Base-by-base conservation (phyloP, 2,113 vertebrate genomes). In the Steatornis caripensis region DNA sequence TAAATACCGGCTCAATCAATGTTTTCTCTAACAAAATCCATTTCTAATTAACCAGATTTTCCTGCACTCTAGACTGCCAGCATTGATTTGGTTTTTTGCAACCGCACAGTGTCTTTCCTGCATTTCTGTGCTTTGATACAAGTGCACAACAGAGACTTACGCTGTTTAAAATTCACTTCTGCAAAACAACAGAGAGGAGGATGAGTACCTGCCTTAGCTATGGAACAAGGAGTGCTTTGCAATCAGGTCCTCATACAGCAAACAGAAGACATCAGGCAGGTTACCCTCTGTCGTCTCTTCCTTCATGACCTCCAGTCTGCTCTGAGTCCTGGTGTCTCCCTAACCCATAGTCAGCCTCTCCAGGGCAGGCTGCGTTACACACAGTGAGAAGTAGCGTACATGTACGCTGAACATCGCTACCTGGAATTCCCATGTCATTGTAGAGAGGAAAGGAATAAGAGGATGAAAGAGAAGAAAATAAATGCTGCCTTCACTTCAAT, bases 301-400 rank as follows among this genome's bases (percentile, higher is more conserved):
- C n/a, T 84, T 60, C 11, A 2, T 9, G 17, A 51, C 18, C 20
- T 55, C 53, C 57, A 39, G 22, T 21, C 32, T 74, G 2, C 23
- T 13, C 46, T 11, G 17, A 41, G 26, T 16, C 32, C 39, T 55
- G 20, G 0, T 75, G 41, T 5, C 46, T 37, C 86, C 78, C 41
- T 41, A n/a, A 24, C 3, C 39, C 6, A 1, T 2, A 7, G 21
- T 27, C 5, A 48, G 16, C 26, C 16, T 14, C 43, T 34, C 61
- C 75, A 46, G 23, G 26, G 43, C n/a, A 82, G 32, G 36, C 30
- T 36, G 58, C 26, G 22, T 68, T 6, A 39, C 13, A 19, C 1
- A 0, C 16, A 12, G 8, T 2, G 12, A 55, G 46, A 27, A 75
- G 15, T 0, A 37, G 27, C 9, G 27, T 2, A 18, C 9, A 2